These are phyloP conservation scores for Palloptera scutellata DNA, from an alignment of 2,888 invertebrate genomes.

Conservation along the genomic window DNA sequence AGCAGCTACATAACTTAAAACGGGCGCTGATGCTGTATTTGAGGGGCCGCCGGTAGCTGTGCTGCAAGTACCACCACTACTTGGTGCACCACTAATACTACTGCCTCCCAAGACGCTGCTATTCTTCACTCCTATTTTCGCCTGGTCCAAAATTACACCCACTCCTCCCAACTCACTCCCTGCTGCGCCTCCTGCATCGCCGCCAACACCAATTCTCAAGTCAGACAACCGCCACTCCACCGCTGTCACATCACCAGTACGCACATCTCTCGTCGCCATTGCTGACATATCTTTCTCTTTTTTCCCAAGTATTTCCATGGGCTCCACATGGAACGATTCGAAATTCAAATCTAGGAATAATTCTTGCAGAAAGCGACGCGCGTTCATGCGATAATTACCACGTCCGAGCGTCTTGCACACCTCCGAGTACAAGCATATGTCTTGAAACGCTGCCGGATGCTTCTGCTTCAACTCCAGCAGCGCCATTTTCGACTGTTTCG, in stretches of 20 bases:
- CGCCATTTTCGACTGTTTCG: slow-evolving; percentile 82
- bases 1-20: background rate
- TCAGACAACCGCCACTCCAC: background rate
- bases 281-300: slow-evolving; percentile 47
- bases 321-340: slow-evolving; percentile 69
- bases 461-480: slow-evolving; percentile 79
- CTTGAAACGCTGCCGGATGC: slow-evolving; percentile 78
- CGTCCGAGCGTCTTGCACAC: slow-evolving; percentile 81
- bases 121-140: no score
- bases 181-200: background rate
- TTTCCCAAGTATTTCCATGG: slow-evolving; percentile 65
- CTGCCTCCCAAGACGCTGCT: no score
- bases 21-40: slow-evolving; percentile 14
- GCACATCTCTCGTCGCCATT: background rate
- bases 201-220: background rate
- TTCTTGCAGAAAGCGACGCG: slow-evolving; percentile 90
- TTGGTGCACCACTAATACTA: background rate
- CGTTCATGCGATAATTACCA: slow-evolving; percentile 82
- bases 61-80: slow-evolving; percentile 22
- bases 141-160: background rate
- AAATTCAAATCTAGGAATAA: slow-evolving; percentile 87
- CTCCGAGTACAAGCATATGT: slow-evolving; percentile 92
- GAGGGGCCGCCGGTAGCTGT: background rate
- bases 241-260: slow-evolving; percentile 6
- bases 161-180: background rate